A percentile compares a stretch with the other conserved stretches of the same genome.
Conservation (phyloP, 2,113 vertebrate genomes). For the Speoplatyrhinus poulsoni region DNA sequence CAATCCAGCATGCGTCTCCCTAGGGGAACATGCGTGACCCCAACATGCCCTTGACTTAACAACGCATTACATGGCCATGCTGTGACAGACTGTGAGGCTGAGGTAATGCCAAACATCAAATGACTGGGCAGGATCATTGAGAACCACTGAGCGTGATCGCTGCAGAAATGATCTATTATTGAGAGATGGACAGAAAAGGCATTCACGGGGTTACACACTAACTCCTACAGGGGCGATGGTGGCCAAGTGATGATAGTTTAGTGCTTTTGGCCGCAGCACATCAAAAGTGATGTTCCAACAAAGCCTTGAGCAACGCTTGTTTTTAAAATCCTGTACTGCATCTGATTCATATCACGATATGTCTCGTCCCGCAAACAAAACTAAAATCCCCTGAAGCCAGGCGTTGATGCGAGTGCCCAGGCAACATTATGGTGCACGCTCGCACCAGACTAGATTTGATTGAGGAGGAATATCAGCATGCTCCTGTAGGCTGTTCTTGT, state of each 20-base stretch:
- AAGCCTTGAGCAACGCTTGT: background rate
- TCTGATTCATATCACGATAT: background rate
- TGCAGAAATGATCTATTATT: conserved; percentile 30
- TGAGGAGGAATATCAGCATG: conserved; percentile 19
- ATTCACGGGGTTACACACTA: conserved; percentile 10
- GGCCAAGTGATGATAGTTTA: background rate
- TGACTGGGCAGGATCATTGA: conserved; percentile 17
- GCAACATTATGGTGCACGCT: background rate
- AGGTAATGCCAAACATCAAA: conserved; percentile 3
- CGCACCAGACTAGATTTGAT: conserved; percentile 28
- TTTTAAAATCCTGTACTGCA: background rate
- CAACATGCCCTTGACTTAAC: conserved; percentile 21
- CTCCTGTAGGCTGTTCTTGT: conserved; percentile 1
- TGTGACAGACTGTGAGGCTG: conserved; percentile 4
- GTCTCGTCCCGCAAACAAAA: too few species aligned
- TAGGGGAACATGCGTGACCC: background rate
- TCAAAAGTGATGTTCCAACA: conserved; percentile 1
- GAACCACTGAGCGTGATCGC: conserved; percentile 26
- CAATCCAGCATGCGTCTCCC: conserved; percentile 8
- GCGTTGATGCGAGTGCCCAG: background rate
- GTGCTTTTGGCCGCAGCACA: conserved; percentile 23
- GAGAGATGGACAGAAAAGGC: conserved; percentile 19
- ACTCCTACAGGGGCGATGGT: background rate
- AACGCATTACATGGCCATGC: background rate
- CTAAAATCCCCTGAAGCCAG: conserved; percentile 14